Conservation (phyloP, 1,140 invertebrate species). For the Pseudomyrmex cubaensis region DNA sequence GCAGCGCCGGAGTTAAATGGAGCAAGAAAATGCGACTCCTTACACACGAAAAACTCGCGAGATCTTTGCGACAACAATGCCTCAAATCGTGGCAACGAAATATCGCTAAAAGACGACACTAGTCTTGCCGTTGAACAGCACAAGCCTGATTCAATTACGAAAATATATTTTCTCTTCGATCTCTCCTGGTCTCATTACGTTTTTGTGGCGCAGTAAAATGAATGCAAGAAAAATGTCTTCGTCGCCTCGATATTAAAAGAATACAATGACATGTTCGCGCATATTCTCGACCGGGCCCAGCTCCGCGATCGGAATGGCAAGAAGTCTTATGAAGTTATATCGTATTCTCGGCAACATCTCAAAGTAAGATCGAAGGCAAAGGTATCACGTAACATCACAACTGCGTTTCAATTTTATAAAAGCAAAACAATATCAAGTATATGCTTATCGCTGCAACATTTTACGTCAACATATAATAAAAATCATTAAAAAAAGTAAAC, state of each 20-base stretch:
- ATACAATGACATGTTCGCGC: not conserved
- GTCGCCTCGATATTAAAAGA: constrained; percentile 43
- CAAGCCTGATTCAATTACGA: constrained; percentile 57
- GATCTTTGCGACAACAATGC: constrained; percentile 24
- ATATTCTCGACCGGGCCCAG: not conserved
- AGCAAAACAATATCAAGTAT: not conserved
- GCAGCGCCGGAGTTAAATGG: constrained; percentile 66
- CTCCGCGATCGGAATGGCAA: not conserved
- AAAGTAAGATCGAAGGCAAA: constrained; percentile 7
- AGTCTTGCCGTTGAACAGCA: not conserved
- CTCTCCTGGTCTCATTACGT: not conserved
- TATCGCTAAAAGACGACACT: constrained; percentile 22
- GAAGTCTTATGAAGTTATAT: not conserved
- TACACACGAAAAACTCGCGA: constrained; percentile 65
- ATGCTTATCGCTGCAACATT: not conserved
- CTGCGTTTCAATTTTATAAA: not conserved
- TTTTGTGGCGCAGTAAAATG: constrained; percentile 12
- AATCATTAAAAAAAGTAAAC: not conserved
- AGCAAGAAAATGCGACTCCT: constrained; percentile 72
- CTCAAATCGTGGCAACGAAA: constrained; percentile 49
- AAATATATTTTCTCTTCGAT: constrained; percentile 48
- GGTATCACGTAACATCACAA: not conserved
- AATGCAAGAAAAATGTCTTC: not conserved
- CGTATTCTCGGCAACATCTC: not conserved
- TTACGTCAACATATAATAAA: not conserved